Conservation (phyloP, 1,140 invertebrate genomes). For the Philotrypesis tridentata region DNA sequence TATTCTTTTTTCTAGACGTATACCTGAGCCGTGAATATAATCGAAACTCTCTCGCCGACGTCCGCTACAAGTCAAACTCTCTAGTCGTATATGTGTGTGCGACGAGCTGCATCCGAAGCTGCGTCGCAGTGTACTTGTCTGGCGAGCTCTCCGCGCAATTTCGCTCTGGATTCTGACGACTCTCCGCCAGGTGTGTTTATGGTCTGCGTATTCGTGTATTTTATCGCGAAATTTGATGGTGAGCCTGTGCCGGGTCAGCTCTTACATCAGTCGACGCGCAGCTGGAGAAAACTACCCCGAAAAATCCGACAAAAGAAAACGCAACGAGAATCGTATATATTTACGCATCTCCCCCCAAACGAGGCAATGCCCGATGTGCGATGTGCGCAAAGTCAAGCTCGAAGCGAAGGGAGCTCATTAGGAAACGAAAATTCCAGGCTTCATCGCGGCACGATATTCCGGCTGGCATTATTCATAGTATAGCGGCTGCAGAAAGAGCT, state of each 20-base stretch:
- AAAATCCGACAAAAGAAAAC: neutral
- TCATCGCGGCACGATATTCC: slow-evolving; percentile 12
- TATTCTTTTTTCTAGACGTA: slow-evolving; percentile 31
- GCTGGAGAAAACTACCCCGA: neutral
- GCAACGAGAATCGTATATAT: no score
- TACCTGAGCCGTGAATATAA: slow-evolving; percentile 42
- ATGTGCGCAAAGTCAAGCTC: slow-evolving; percentile 6
- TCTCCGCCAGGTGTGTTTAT: slow-evolving; percentile 10
- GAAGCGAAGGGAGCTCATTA: slow-evolving; percentile 35
- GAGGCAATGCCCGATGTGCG: no score
- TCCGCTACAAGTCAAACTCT: slow-evolving; percentile 41
- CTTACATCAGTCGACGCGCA: neutral
- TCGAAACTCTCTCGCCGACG: slow-evolving; percentile 39
- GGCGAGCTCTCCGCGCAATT: neutral
- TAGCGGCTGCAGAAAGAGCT: neutral
- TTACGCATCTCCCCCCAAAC: no score
- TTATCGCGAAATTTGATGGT: neutral
- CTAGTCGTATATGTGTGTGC: no score
- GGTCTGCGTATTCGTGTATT: neutral
- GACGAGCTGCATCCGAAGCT: no score
- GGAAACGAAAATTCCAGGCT: slow-evolving; percentile 36
- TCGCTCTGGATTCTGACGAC: slow-evolving; percentile 27
- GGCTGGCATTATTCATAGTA: slow-evolving; percentile 31
- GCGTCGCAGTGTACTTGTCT: no score
- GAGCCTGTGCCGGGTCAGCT: neutral